These are phyloP conservation scores for Allygus modestus DNA, from an alignment of 2,888 invertebrate genomes.

Conservation along the genomic window DNA sequence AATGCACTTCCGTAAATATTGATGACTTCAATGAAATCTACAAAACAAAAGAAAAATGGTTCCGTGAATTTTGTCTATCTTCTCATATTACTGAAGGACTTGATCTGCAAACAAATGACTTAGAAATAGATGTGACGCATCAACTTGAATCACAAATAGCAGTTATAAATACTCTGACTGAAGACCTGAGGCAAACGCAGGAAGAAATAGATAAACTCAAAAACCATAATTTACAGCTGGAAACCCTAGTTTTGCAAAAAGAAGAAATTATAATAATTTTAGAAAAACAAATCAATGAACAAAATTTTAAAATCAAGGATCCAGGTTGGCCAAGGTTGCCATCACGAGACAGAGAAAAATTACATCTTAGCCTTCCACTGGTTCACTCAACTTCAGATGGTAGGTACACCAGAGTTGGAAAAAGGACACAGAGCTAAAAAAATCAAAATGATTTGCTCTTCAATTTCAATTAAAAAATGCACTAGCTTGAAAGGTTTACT, in stretches of 20 bases:
- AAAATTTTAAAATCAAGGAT: neutral
- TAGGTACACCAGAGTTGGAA: neutral
- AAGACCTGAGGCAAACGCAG: neutral
- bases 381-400: neutral
- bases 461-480: neutral
- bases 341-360: neutral
- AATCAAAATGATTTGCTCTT: neutral
- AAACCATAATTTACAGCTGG: neutral
- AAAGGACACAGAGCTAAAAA: neutral
- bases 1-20: neutral
- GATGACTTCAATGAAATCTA: neutral
- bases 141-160: neutral
- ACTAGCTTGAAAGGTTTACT: neutral
- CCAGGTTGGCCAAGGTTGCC: neutral
- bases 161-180: neutral
- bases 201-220: neutral
- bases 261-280: constrained; percentile 1
- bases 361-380: neutral
- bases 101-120: neutral
- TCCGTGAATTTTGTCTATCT: neutral
- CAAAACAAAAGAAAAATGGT: neutral
- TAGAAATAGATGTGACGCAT: neutral
- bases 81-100: neutral
- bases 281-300: neutral
- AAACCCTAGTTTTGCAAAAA: neutral